Evolutionary conservation across 2,113 vertebrate species (phyloP).

Genomic region (Pyrgilauda ruficollis): DNA sequence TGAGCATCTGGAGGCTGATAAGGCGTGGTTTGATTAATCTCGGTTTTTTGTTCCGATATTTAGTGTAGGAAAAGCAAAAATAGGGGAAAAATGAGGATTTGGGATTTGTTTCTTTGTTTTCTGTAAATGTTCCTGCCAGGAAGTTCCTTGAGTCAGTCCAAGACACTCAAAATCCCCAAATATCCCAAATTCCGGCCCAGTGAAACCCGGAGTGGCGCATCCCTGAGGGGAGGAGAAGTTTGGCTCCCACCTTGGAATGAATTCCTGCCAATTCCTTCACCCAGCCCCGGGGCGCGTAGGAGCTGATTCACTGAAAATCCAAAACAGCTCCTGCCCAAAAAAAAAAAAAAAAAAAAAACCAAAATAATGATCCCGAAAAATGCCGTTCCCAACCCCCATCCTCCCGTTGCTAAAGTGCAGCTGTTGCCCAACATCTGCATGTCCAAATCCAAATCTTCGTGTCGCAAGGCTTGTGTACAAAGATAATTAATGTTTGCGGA

Average conservation of each 20-base stretch:
- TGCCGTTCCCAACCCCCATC: fast-evolving
- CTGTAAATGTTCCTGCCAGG: fast-evolving
- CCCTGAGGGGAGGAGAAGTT: not conserved
- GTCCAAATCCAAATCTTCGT: not conserved
- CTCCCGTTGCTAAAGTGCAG: fast-evolving
- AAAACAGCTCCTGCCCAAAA: not conserved
- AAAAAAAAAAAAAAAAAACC: no score
- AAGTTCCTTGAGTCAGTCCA: not conserved
- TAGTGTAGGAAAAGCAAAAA: not conserved
- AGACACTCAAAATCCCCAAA: not conserved
- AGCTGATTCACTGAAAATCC: not conserved
- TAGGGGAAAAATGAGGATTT: not conserved
- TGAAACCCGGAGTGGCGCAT: not conserved
- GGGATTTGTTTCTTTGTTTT: not conserved
- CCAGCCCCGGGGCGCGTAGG: fast-evolving
- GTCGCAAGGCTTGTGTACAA: not conserved
- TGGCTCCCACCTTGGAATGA: not conserved
- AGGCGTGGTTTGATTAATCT: not conserved
- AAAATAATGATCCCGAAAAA: not conserved
- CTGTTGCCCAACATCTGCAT: not conserved
- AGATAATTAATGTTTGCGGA: not conserved
- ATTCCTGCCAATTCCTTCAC: not conserved
- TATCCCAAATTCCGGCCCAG: not conserved
- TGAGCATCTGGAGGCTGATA: fast-evolving
- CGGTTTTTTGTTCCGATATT: not conserved